Base-by-base conservation (phyloP, 2,113 vertebrate genomes). In the Solea solea region DNA sequence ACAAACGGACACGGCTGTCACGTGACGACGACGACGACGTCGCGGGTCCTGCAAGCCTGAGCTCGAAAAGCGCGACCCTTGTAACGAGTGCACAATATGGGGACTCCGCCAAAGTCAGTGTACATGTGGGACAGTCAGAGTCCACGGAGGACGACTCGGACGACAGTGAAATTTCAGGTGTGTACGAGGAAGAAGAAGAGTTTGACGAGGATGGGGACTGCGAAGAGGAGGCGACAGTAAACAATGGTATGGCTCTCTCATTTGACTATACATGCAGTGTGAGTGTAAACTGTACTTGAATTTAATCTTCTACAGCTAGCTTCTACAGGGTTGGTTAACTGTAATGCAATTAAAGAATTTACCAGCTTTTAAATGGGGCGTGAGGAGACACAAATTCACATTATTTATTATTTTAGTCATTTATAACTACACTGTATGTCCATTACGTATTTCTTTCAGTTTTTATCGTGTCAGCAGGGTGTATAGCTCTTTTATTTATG, bases 141-240 rank as follows among this genome's bases (percentile, higher is more conserved):
- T 34, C 45, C 11, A 12, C 45, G 3, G 79, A 84, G 5, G 65
- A 80, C 2, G 85, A 87, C 42, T 85, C 89, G 0, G 91, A 90
- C 3, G 87, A 90, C 80, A 93, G 91, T 3, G 89, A 91, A 3
- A 85, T 85, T 3, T 91, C 89, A 7, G 82, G 74, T 5, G 39
- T 76, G 3, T 82, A 82, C 14, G 87, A 89, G 0, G 90, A 92
- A 0, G 89, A 92, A 0, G 87, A 90, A 13, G 16, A 52, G 34
- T 4, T 34, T 0, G 85, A 89, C 0, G 86, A 86, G 1, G 90
- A 90, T 2, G 85, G 84, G 0, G 86, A 80, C 0, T 46, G 59
- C 0, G 82, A 86, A 0, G 86, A 89, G 1, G 45, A 48, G 9
- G 45, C 4, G 2, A 14, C 11, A 0, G 21, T 59, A 7, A 74